These are phyloP conservation scores for Anagyrus pseudococci DNA, from an alignment of 2,888 invertebrate species.

Conservation along the genomic window DNA sequence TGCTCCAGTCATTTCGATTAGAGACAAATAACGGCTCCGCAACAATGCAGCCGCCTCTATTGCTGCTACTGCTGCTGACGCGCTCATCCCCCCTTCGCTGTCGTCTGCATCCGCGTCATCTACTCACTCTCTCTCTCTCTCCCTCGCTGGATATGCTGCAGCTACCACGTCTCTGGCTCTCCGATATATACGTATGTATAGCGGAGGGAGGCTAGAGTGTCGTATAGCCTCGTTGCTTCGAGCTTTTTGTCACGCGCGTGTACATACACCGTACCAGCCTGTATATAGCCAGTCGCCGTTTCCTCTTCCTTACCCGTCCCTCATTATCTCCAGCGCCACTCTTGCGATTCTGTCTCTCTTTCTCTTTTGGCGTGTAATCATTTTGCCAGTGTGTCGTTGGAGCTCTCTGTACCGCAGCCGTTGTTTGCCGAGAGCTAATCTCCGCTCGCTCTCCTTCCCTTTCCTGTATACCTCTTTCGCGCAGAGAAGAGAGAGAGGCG, in stretches of 20 bases:
- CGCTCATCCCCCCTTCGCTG: constrained; percentile 13
- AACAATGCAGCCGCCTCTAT: constrained; percentile 21
- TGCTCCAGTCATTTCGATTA: constrained; percentile 38
- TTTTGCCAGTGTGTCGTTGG: too few relatives aligned
- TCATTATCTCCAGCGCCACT: too few relatives aligned
- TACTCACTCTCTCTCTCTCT: constrained; percentile 2
- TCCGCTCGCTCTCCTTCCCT: background rate
- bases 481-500: too few relatives aligned
- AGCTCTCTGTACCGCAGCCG: too few relatives aligned
- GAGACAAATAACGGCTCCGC: constrained; percentile 30
- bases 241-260: background rate
- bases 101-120: constrained; percentile 33
- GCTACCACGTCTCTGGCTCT: background rate
- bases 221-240: background rate
- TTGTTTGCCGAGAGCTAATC: too few relatives aligned
- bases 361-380: too few relatives aligned
- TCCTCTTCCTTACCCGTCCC: background rate
- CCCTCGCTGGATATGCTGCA: background rate
- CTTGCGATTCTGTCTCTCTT: too few relatives aligned
- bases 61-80: too few relatives aligned
- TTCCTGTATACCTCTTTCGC: background rate
- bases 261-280: background rate
- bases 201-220: too few relatives aligned
- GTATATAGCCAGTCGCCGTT: background rate
- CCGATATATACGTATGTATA: background rate